phyloP scores from a whole-genome alignment of 2,797 vertebrate species.

The Malurus leucopterus region DNA sequence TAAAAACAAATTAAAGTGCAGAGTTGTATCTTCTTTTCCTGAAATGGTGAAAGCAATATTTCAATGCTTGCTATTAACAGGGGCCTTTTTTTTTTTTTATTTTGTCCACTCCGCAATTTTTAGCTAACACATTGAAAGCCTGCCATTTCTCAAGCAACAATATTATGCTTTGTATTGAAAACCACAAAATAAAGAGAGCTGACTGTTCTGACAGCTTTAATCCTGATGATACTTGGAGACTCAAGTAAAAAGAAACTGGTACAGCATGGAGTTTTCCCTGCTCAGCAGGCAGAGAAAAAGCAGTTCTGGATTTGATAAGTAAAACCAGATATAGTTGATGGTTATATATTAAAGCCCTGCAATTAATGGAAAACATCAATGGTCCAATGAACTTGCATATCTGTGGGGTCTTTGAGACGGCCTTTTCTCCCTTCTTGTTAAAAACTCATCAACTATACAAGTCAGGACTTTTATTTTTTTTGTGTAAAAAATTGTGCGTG shows the following conservation, averaged over 20 bases:
- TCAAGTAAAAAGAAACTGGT: constrained; percentile 61
- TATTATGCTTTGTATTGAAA: constrained; percentile 50
- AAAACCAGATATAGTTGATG: constrained; percentile 71
- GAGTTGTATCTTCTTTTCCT: constrained; percentile 14
- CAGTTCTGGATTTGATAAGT: constrained; percentile 77
- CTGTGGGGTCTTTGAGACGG: constrained; percentile 44
- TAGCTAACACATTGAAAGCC: constrained; percentile 15
- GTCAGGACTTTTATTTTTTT: not conserved
- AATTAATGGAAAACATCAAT: constrained; percentile 71
- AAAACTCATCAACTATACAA: constrained; percentile 13
- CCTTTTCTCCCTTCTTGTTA: constrained; percentile 3
- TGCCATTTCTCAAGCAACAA: constrained; percentile 30
- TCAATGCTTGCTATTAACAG: constrained; percentile 19
- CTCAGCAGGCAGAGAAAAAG: constrained; percentile 67
- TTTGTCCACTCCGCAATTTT: not conserved
- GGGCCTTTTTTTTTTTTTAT: not conserved
- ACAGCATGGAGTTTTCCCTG: constrained; percentile 57
- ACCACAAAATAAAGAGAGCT: constrained; percentile 50
- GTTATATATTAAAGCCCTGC: constrained; percentile 63
- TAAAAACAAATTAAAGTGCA: constrained; percentile 21
- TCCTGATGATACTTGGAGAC: constrained; percentile 42
- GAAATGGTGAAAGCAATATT: constrained; percentile 25
- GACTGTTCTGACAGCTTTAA: constrained; percentile 55
- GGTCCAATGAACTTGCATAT: constrained; percentile 36
- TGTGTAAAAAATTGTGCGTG: not conserved